Percentiles rank a stretch among this genome's conserved stretches.
These are phyloP conservation scores for Eupithecia dodoneata DNA, from an alignment of 2,888 invertebrate genomes.

Conservation along the genomic window DNA sequence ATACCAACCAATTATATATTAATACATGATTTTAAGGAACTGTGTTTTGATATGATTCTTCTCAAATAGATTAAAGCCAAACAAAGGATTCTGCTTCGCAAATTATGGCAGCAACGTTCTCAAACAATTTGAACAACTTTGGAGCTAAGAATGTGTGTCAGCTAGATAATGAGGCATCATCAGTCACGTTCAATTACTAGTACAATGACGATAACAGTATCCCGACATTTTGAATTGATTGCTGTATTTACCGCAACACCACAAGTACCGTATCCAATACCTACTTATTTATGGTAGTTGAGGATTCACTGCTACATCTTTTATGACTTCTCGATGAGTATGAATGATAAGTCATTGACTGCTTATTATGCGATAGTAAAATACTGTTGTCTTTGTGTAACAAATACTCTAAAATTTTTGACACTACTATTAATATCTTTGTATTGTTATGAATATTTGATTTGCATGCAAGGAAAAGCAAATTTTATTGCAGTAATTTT, in stretches of 20 bases:
- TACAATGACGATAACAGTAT: conserved; percentile 58
- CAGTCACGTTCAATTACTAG: conserved; percentile 44
- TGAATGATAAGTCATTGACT: neutral
- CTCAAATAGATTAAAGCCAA: neutral
- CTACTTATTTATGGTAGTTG: conserved; percentile 11
- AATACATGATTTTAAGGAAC: too few species aligned
- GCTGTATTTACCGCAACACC: conserved; percentile 55
- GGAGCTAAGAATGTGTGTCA: conserved; percentile 33
- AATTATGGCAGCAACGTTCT: conserved; percentile 32
- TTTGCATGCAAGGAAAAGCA: neutral
- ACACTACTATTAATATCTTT: neutral
- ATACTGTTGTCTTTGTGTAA: neutral
- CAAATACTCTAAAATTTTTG: neutral
- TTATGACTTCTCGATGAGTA: neutral
- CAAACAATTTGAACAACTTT: conserved; percentile 44
- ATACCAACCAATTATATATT: neutral
- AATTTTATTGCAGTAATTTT: neutral
- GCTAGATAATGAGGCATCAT: conserved; percentile 43
- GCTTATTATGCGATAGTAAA: neutral
- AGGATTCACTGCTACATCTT: neutral
- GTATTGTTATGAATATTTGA: neutral
- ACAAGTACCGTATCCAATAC: conserved; percentile 43
- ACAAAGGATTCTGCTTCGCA: conserved; percentile 1
- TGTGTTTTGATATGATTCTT: neutral
- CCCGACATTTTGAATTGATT: conserved; percentile 53